Conservation (phyloP, 2,113 vertebrate genomes). For the Clupea harengus region DNA sequence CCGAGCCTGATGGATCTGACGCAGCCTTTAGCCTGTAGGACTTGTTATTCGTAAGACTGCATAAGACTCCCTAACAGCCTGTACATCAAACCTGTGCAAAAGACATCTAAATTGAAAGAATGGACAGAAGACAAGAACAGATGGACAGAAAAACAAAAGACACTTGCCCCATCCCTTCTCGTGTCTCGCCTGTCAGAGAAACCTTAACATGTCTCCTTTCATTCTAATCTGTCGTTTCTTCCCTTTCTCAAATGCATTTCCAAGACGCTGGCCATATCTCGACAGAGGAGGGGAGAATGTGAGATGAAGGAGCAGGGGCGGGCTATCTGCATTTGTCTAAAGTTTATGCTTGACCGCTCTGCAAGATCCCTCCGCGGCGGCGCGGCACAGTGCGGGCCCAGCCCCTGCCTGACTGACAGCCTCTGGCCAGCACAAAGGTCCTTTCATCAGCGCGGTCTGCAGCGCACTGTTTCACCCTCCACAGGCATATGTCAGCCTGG, state of each 20-base stretch:
- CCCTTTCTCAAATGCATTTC: background rate
- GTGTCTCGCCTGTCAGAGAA: background rate
- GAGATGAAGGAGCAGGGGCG: background rate
- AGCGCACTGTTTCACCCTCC: too few species aligned
- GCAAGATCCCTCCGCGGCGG: background rate
- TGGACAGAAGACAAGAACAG: background rate
- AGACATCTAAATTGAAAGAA: background rate
- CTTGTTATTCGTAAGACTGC: background rate
- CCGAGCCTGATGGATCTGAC: background rate
- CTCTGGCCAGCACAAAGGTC: conserved; percentile 57
- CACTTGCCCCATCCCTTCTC: background rate
- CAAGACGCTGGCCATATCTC: background rate
- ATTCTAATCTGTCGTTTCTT: background rate
- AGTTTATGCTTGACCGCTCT: conserved; percentile 38
- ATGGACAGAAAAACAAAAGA: background rate
- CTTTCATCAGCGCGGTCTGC: conserved; percentile 69
- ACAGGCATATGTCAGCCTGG: conserved; percentile 67
- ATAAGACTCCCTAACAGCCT: background rate
- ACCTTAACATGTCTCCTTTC: background rate
- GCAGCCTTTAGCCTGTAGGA: background rate
- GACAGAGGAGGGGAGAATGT: background rate
- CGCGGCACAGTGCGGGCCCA: background rate
- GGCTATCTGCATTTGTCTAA: conserved; percentile 45
- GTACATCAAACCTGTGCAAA: background rate
- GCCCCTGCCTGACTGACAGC: conserved; percentile 41